These are phyloP conservation scores for Distichodus sexfasciatus DNA, from an alignment of 2,797 vertebrate species.

Conservation along the genomic window DNA sequence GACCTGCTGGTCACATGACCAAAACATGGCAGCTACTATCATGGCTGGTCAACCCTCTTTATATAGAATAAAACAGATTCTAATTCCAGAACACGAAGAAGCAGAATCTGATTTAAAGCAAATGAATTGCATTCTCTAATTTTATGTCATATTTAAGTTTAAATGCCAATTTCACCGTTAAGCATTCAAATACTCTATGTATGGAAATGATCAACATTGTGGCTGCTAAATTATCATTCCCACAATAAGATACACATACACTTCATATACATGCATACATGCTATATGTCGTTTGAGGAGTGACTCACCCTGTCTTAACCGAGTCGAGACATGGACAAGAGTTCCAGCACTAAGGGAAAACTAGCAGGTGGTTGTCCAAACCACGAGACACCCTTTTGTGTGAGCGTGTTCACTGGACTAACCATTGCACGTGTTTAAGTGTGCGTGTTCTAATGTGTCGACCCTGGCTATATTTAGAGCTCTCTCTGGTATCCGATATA, in stretches of 20 bases:
- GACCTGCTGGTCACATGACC: too few relatives aligned
- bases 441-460: slow-evolving; percentile 30
- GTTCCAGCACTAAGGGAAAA: slow-evolving; percentile 3
- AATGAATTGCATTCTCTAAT: too few relatives aligned
- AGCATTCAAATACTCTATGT: too few relatives aligned
- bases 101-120: too few relatives aligned
- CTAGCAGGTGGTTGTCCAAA: slow-evolving; percentile 33
- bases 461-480: slow-evolving; percentile 66
- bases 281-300: neutral
- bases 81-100: too few relatives aligned
- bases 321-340: slow-evolving; percentile 3
- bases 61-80: too few relatives aligned
- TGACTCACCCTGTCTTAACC: slow-evolving; percentile 55
- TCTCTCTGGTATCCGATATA: slow-evolving; percentile 62
- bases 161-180: too few relatives aligned
- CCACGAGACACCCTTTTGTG: slow-evolving; percentile 32
- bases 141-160: too few relatives aligned
- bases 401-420: slow-evolving; percentile 36
- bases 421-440: neutral
- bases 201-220: too few relatives aligned
- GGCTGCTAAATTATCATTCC: neutral
- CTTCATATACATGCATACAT: neutral
- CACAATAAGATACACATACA: neutral
- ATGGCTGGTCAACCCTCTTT: too few relatives aligned
- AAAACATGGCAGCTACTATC: too few relatives aligned